Evolutionary conservation across 2,113 vertebrate genomes (phyloP).

Genomic region (Sula dactylatra): DNA sequence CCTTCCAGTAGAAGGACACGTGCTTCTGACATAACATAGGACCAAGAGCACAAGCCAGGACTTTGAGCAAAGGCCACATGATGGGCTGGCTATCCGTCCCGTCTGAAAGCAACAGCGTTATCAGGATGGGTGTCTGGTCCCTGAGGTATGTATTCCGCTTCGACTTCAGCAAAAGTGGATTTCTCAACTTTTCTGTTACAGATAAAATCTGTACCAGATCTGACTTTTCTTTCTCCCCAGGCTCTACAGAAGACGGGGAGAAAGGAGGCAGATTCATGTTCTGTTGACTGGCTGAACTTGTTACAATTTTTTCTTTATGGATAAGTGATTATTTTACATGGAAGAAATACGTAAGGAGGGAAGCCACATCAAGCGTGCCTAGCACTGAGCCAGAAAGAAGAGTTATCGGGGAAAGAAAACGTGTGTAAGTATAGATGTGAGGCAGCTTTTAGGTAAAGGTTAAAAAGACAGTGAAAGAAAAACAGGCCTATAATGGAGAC

Average conservation of each 20-base stretch:
- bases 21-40: neutral
- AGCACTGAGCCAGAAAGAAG: neutral
- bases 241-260: neutral
- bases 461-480: neutral
- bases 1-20: neutral
- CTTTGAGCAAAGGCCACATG: neutral
- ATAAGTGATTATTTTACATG: neutral
- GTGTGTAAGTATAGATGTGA: neutral
- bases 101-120: neutral
- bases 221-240: neutral
- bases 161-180: neutral
- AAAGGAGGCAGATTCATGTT: neutral
- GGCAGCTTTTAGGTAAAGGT: neutral
- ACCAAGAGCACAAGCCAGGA: neutral
- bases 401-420: neutral
- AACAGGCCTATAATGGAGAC: neutral
- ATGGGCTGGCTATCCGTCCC: neutral
- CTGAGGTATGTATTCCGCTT: neutral
- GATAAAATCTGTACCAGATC: neutral
- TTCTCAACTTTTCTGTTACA: neutral
- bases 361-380: neutral
- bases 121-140: neutral
- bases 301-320: neutral
- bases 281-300: neutral
- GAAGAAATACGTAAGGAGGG: neutral